Evolutionary conservation across 2,888 invertebrate species (phyloP), one percentile per base, ranked within the genome.

Genomic region (Parnassius apollo): DNA sequence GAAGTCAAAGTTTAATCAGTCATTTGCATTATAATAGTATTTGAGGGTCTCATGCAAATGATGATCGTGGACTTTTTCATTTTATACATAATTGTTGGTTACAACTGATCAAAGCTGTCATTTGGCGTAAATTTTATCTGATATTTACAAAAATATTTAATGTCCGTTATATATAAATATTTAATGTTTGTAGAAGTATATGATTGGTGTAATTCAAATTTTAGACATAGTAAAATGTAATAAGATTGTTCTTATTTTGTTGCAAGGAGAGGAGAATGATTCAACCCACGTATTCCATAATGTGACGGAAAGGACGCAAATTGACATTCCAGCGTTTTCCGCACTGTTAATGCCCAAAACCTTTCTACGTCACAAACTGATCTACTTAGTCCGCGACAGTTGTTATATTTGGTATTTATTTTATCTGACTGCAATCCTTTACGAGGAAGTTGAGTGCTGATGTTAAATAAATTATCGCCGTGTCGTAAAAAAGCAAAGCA

Each of bases 271-370:
- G 12, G 35, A n/a, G 10, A 52, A 10, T 11, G 9, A 59, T 53
- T 59, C 59, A 25, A 55, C 48, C 54, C 54, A 54, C 55, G 60
- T 61, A 49, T 44, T 12, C 9, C 12, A 25, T 55, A 61, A 61
- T 61, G 60, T 44, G 44, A 22, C 55, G 54, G 55, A 56, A 61
- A 49, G 56, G 50, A 44, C 56, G 22, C 42, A 10, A 48, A 53
- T 60, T 54, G 61, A 61, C 61, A 56, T 50, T 46, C 45, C 35
- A 51, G 56, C 44, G 51, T 56, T 57, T 61, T 35, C 51, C 56
- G 48, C 22, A 50, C 42, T 46, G 45, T 51, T 57, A 60, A 61
- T 61, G 42, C 42, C 49, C 25, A 18, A 18, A 50, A 61, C 53
- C 48, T 58, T 48, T 51, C 42, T 45, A 42, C 35, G 22, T 46